phyloP scores from a whole-genome alignment of 2,797 vertebrate genomes.

The Vultur gryphus region DNA sequence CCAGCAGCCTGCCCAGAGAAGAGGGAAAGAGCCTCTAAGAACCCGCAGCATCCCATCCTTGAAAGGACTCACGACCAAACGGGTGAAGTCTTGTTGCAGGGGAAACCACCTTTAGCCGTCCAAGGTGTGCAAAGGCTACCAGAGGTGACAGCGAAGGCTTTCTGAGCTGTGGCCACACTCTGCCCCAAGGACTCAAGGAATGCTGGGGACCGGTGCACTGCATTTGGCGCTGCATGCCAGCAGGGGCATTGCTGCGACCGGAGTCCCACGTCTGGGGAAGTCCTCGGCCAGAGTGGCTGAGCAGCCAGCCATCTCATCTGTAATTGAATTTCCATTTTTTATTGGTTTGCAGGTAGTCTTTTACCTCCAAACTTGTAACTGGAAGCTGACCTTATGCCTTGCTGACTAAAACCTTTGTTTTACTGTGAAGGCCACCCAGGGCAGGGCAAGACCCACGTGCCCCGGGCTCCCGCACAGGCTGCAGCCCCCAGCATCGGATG shows the following conservation, averaged over 20 bases:
- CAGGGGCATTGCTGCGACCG: neutral
- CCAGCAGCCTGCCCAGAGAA: neutral
- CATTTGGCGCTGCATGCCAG: neutral
- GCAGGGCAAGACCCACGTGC: fast-evolving
- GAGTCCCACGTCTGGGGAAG: neutral
- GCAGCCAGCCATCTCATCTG: neutral
- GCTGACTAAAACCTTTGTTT: neutral
- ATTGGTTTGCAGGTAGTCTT: neutral
- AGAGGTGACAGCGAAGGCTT: neutral
- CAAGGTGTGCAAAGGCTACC: neutral
- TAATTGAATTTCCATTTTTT: neutral
- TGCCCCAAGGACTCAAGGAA: neutral
- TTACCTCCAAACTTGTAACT: neutral
- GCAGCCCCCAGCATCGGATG: neutral
- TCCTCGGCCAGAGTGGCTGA: neutral
- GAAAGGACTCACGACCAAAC: fast-evolving
- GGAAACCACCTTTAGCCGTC: neutral
- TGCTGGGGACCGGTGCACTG: fast-evolving
- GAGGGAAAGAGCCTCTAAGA: neutral
- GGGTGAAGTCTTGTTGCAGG: neutral
- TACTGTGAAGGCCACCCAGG: neutral
- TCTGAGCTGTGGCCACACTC: neutral
- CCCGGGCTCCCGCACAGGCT: fast-evolving
- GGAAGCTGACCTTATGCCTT: neutral
- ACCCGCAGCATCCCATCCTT: neutral